These are phyloP conservation scores for Ranitomeya imitator DNA, from an alignment of 2,113 vertebrate genomes.

Conservation along the genomic window DNA sequence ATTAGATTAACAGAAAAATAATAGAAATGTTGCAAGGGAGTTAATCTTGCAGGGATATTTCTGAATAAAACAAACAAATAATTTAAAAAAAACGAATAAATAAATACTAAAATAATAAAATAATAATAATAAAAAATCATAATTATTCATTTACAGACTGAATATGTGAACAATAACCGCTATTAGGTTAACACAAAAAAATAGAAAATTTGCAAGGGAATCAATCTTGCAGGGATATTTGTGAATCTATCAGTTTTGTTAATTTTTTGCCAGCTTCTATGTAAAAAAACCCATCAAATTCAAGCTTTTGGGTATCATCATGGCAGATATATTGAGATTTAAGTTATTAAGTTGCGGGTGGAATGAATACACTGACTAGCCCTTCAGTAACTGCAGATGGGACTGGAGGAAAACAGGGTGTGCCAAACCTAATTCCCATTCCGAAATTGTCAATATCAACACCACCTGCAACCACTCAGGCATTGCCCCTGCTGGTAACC, in stretches of 20 bases:
- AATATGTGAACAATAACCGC: no score
- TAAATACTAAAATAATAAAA: no score
- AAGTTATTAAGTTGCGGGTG: not conserved
- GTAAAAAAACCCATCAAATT: not conserved
- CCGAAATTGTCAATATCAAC: not conserved
- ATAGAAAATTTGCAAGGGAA: not conserved
- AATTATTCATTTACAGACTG: no score
- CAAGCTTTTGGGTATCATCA: not conserved
- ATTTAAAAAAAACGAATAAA: no score
- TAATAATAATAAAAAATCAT: no score
- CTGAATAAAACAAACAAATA: not conserved
- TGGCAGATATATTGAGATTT: not conserved
- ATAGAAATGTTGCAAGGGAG: not conserved
- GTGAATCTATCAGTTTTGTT: not conserved
- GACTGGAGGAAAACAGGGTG: not conserved
- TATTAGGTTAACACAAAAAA: no score
- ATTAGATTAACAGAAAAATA: no score
- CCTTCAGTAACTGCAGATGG: slow-evolving; percentile 25
- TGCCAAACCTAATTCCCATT: slow-evolving; percentile 23
- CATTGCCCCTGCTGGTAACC: slow-evolving; percentile 19
- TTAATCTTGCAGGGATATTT: not conserved
- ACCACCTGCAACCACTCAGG: slow-evolving; percentile 28
- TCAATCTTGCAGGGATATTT: not conserved
- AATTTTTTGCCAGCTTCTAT: not conserved
- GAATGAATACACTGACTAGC: slow-evolving; percentile 16